phyloP scores from a whole-genome alignment of 2,113 vertebrate species.

The Saguinus imperator region DNA sequence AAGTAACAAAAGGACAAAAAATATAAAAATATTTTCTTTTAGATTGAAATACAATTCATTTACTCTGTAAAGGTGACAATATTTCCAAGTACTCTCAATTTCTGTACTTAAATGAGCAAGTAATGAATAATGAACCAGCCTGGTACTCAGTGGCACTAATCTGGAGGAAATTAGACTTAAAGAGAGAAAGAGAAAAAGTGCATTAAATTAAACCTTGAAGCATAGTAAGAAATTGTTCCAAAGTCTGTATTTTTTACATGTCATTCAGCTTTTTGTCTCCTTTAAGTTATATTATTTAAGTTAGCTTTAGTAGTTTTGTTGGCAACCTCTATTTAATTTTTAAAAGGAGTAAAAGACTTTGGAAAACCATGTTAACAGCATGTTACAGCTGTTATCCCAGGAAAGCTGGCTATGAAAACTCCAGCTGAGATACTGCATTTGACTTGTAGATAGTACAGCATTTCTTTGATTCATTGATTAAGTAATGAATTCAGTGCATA shows the following conservation, averaged over 20 bases:
- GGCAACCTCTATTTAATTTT: not conserved
- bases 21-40: too few relatives aligned
- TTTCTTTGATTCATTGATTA: constrained; percentile 10
- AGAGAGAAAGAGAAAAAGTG: not conserved
- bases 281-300: constrained; percentile 4
- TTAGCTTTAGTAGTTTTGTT: constrained; percentile 21
- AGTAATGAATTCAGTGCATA: not conserved
- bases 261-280: not conserved
- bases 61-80: not conserved
- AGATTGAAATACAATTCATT: not conserved
- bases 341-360: not conserved
- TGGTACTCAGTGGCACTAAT: not conserved
- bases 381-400: not conserved
- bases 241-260: not conserved
- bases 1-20: not conserved
- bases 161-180: not conserved
- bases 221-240: not conserved
- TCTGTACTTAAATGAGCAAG: not conserved
- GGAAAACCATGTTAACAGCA: not conserved
- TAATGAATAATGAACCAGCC: not conserved
- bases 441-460: not conserved
- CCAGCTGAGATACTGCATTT: not conserved
- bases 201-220: not conserved
- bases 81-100: not conserved
- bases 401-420: not conserved